Base-by-base conservation (phyloP, 2,888 invertebrate species). In the Hipparchia semele region DNA sequence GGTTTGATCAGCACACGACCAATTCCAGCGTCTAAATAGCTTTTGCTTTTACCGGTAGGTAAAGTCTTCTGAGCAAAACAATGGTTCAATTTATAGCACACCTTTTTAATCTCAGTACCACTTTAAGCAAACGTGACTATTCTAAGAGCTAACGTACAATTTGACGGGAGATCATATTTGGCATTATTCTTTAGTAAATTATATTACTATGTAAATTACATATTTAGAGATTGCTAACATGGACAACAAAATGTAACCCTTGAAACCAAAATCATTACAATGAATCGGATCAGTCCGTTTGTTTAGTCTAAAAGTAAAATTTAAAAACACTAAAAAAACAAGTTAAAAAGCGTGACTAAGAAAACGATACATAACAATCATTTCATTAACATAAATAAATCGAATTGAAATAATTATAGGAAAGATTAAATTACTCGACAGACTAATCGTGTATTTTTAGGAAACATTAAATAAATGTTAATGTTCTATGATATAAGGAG, bases 321-420 rank as follows among this genome's bases (percentile, higher is more conserved):
- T 49, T 4, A 49, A 49, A 49, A 49, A 49, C 6, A 6, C 39
- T 4, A 2, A 39, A 2, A 39, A 39, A 49, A 49, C 8, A 49
- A 6, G 49, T 49, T 49, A 49, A 49, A 49, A 49, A 56, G 12
- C 59, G 39, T 60, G 10, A 60, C 6, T 61, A 61, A 2, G 39
- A 39, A 12, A 10, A 61, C n/a, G 45, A 39, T 39, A 5, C 39
- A 61, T 45, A n/a, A 45, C 3, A 61, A 61, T 5, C 61, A n/a
- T 51, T 49, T 49, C n/a, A 62, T 62, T 62, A 49, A 49, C 62
- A 62, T 62, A 49, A 49, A 8, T 49, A 0, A 62, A 62, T 49
- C 23, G 2, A 49, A 6, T 49, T 8, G 49, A 49, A 62, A 62
- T 62, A 49, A 62, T 62, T 8, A 49, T 49, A 62, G 12, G 9